These are phyloP conservation scores for Trilocha varians DNA, from an alignment of 2,888 invertebrate genomes.

Conservation along the genomic window DNA sequence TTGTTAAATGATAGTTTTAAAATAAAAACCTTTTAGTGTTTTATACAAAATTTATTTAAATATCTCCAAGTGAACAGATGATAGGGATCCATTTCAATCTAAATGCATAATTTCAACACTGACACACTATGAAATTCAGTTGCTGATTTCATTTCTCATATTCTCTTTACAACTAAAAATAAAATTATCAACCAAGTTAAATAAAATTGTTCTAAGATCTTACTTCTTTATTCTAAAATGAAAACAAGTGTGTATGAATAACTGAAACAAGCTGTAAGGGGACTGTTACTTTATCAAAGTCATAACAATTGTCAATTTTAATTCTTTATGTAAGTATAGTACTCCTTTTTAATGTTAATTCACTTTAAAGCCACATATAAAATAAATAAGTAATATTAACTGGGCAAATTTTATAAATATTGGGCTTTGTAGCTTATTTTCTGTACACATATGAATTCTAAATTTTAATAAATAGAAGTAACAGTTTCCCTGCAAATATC, in stretches of 20 bases:
- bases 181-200: background rate
- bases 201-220: background rate
- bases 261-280: too few species aligned
- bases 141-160: conserved; percentile 4
- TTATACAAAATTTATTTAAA: conserved; percentile 42
- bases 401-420: too few species aligned
- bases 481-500: too few species aligned
- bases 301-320: too few species aligned
- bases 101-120: conserved; percentile 46
- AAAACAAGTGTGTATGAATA: background rate
- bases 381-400: too few species aligned
- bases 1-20: conserved; percentile 5
- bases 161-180: background rate
- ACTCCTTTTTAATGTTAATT: too few species aligned
- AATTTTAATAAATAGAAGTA: too few species aligned
- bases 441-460: too few species aligned
- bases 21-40: conserved; percentile 17
- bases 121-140: conserved; percentile 31
- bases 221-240: background rate
- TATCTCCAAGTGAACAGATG: conserved; percentile 43
- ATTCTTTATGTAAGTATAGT: too few species aligned
- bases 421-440: too few species aligned
- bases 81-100: conserved; percentile 30
- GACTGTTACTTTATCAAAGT: too few species aligned
- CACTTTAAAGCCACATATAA: too few species aligned